These are phyloP conservation scores for Sebastes diaconus DNA, from an alignment of 2,797 vertebrate genomes.

Conservation along the genomic window DNA sequence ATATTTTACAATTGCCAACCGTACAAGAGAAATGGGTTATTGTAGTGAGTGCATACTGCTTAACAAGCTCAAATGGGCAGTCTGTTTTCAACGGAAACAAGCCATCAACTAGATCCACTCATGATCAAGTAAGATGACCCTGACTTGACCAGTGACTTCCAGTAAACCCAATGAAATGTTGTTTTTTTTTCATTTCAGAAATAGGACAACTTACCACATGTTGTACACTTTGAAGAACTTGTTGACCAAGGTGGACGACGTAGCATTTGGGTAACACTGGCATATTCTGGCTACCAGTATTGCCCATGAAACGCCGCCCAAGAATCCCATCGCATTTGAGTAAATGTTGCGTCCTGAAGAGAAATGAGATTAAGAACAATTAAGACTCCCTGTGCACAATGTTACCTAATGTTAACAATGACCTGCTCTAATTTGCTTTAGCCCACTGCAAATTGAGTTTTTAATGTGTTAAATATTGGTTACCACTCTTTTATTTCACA, in stretches of 20 bases:
- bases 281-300: slow-evolving; percentile 93
- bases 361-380: not conserved
- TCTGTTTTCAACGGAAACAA: not conserved
- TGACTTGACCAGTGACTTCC: not conserved
- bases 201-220: slow-evolving; percentile 86
- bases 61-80: not conserved
- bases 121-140: not conserved
- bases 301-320: slow-evolving; percentile 93
- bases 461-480: not conserved
- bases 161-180: not conserved
- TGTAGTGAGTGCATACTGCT: not conserved
- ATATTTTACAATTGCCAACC: not conserved
- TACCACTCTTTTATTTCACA: not conserved
- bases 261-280: slow-evolving; percentile 93
- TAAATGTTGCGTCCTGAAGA: slow-evolving; percentile 92
- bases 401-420: not conserved
- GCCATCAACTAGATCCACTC: not conserved
- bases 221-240: slow-evolving; percentile 95
- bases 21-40: not conserved
- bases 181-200: not conserved
- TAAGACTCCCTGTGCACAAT: not conserved
- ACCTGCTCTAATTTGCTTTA: not conserved
- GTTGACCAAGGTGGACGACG: slow-evolving; percentile 90
- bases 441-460: not conserved
- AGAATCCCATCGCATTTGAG: slow-evolving; percentile 93